Percentiles rank a stretch among this genome's conserved stretches.
phyloP scores from a whole-genome alignment of 2,888 invertebrate species.

The Dilophus febrilis region DNA sequence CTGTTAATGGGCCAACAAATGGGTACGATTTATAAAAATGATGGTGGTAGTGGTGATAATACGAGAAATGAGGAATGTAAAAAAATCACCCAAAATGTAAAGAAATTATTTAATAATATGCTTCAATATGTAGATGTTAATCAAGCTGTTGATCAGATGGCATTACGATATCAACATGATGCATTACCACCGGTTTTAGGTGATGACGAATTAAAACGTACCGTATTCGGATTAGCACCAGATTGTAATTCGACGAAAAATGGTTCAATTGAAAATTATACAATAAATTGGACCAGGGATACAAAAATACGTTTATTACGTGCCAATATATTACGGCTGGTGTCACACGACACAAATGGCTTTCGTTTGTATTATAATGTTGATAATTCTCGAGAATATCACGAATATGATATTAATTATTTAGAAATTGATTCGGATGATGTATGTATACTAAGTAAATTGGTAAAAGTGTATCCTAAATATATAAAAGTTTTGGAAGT shows the following conservation, averaged over 20 bases:
- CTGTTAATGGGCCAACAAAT: slow-evolving; percentile 55
- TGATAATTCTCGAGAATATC: slow-evolving; percentile 75
- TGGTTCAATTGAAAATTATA: slow-evolving; percentile 39
- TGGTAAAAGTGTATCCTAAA: slow-evolving; percentile 60
- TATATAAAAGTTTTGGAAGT: slow-evolving; percentile 56
- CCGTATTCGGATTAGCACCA: slow-evolving; percentile 57
- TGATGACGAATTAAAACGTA: slow-evolving; percentile 43
- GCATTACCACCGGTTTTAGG: slow-evolving; percentile 61
- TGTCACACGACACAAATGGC: slow-evolving; percentile 41
- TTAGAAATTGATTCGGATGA: slow-evolving; percentile 54
- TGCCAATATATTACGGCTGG: slow-evolving; percentile 38
- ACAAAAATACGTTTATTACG: slow-evolving; percentile 41
- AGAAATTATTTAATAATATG: slow-evolving; percentile 39
- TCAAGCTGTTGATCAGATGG: slow-evolving; percentile 72
- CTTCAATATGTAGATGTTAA: slow-evolving; percentile 45
- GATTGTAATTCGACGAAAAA: slow-evolving; percentile 35
- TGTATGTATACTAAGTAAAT: slow-evolving; percentile 49
- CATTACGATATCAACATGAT: slow-evolving; percentile 66
- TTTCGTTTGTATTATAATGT: slow-evolving; percentile 60
- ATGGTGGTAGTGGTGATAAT: slow-evolving; percentile 23
- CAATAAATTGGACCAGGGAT: slow-evolving; percentile 27
- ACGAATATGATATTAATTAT: slow-evolving; percentile 59
- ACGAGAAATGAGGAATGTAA: slow-evolving; percentile 20
- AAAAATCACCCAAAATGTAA: slow-evolving; percentile 35
- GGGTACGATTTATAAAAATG: slow-evolving; percentile 49